phyloP scores from a whole-genome alignment of 92 coral and sea anemone species.

The Epizoanthus stellaris region DNA sequence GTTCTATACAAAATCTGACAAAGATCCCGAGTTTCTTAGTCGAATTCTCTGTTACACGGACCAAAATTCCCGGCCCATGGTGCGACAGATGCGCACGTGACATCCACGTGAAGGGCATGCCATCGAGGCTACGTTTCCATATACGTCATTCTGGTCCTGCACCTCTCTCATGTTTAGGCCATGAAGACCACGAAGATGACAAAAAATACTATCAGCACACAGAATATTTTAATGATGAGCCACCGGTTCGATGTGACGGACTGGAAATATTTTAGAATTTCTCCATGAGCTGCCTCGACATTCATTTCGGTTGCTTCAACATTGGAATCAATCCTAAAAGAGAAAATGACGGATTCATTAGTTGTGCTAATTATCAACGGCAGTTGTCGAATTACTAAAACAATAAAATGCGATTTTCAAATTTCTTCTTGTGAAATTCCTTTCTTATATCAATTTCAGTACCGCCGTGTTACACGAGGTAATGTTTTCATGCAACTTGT shows the following conservation, averaged over 20 bases:
- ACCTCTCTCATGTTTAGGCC: constrained; percentile 61
- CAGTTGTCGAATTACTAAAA: no score
- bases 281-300: constrained; percentile 97
- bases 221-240: constrained; percentile 94
- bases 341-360: background rate
- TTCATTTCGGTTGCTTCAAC: constrained; percentile 92
- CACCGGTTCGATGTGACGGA: constrained; percentile 98
- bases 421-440: no score
- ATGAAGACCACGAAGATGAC: constrained; percentile 95
- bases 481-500: no score
- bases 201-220: constrained; percentile 91
- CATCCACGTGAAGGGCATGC: background rate
- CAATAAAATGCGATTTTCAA: no score
- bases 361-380: no score
- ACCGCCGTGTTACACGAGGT: no score
- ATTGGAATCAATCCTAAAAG: constrained; percentile 89
- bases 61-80: background rate
- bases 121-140: background rate
- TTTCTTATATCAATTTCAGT: no score
- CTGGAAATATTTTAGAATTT: constrained; percentile 94
- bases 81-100: background rate
- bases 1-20: constrained; percentile 9
- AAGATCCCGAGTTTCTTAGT: background rate
- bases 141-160: no score
- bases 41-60: background rate